Conservation (phyloP, 2,888 invertebrate genomes). For the Lacanobia wlatinum region DNA sequence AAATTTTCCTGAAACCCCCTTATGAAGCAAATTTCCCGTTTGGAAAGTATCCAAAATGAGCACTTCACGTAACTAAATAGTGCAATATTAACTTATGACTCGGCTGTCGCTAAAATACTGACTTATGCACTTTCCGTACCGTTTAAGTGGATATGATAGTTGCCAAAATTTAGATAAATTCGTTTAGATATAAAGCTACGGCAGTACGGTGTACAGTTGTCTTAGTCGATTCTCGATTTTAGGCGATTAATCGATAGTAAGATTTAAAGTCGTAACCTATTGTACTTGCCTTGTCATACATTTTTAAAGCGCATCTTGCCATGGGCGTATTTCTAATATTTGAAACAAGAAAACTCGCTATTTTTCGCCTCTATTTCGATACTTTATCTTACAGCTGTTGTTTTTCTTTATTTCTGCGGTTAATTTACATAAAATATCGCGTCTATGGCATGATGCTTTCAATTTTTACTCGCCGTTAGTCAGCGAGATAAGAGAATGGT, state of each 20-base stretch:
- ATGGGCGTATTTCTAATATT: conserved; percentile 34
- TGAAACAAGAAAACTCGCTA: conserved; percentile 2
- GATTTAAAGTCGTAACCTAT: conserved; percentile 60
- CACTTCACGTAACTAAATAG: conserved; percentile 63
- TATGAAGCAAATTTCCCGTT: neutral
- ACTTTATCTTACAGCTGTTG: neutral
- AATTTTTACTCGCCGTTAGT: conserved; percentile 47
- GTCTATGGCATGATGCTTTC: conserved; percentile 41
- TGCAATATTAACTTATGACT: conserved; percentile 77
- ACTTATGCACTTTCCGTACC: conserved; percentile 76
- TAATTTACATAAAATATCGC: conserved; percentile 18
- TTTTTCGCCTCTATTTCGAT: conserved; percentile 18
- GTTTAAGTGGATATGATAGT: conserved; percentile 60
- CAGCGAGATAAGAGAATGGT: conserved; percentile 56
- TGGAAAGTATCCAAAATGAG: conserved; percentile 63
- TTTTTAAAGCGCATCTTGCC: conserved; percentile 60
- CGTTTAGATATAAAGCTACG: conserved; percentile 50
- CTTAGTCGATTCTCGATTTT: conserved; percentile 44
- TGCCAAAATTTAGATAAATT: conserved; percentile 65
- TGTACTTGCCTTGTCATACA: conserved; percentile 68
- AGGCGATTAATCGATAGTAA: conserved; percentile 42
- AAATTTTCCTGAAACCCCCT: neutral
- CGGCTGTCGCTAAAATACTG: conserved; percentile 68
- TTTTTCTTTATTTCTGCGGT: conserved; percentile 10
- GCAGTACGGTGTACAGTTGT: conserved; percentile 46